Base-by-base conservation (phyloP, 2,113 vertebrate species). In the Salvelinus fontinalis region DNA sequence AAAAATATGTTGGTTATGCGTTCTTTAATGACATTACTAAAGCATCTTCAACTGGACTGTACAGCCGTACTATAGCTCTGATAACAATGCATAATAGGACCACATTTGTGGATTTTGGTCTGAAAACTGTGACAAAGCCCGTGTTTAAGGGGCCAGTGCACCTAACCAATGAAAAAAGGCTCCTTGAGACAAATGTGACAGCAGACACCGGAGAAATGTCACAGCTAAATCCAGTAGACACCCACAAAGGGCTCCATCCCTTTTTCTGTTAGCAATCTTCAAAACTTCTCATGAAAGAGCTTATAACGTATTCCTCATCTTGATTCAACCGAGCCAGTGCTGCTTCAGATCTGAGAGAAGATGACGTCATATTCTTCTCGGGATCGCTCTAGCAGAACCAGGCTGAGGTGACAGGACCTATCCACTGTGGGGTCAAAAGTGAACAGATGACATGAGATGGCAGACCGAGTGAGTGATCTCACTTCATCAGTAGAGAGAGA, bases 291-390 rank as follows among this genome's bases (percentile, higher is more conserved):
- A 18, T 1, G 77, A 81, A 20, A 59, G 64, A 85, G 70, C 31
- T 51, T 1, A 26, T 65, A 81, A 88, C 84, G 84, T 86, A 89
- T 88, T 89, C 81, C 87, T 88, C 86, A 83, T 80, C 73, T 75
- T 34, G 69, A 80, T 69, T 79, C 68, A 86, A 84, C 88, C 75
- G 76, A 86, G 78, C 74, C 80, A 69, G 82, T 81, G 75, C 60
- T 77, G 77, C 78, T 83, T 87, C 79, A 71, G 74, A 78, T 84
- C 77, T 77, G 51, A 80, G 67, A 64, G 78, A 34, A 26, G 29
- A 64, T 71, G 51, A 78, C 72, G 83, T 79, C 84, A 80, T 74
- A 71, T 76, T 79, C 76, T 78, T 83, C 73, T 81, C 74, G 27
- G 83, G 81, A 89, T 82, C 77, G 81, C 78, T 84, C 79, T 76